Conservation (phyloP, 1,140 invertebrate species). For the Anastrepha ludens region DNA sequence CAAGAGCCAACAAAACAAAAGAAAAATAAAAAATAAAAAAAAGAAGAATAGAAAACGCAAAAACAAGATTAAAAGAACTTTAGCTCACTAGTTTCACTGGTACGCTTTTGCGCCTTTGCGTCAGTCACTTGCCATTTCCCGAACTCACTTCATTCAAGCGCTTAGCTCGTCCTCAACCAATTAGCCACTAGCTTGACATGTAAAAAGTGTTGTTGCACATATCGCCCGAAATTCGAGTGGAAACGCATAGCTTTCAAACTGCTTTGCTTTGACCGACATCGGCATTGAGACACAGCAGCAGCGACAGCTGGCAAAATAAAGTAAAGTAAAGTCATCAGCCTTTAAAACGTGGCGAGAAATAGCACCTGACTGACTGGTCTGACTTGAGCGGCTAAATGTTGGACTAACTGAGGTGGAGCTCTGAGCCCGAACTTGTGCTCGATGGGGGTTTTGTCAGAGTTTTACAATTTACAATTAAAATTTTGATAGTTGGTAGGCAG, state of each 20-base stretch:
- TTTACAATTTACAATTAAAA: constrained; percentile 42
- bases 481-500: constrained; percentile 40
- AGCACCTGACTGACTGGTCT: constrained; percentile 3
- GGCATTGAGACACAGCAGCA: too few species aligned
- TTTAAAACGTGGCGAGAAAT: background rate
- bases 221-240: background rate
- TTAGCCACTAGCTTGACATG: background rate
- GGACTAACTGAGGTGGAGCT: background rate
- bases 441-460: background rate
- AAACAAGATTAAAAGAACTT: too few species aligned
- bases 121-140: too few species aligned
- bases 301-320: background rate
- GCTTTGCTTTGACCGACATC: constrained; percentile 6
- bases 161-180: background rate
- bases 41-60: too few species aligned
- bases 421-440: background rate
- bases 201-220: background rate
- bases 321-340: background rate
- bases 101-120: background rate
- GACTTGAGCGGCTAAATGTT: background rate
- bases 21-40: too few species aligned
- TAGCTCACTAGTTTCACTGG: too few species aligned
- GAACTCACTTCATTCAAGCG: background rate
- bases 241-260: constrained; percentile 4
- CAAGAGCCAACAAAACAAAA: background rate